Evolutionary conservation across 2,113 vertebrate genomes (phyloP), one percentile per base, ranked within the genome.

Genomic region (Mionectes macconnelli): DNA sequence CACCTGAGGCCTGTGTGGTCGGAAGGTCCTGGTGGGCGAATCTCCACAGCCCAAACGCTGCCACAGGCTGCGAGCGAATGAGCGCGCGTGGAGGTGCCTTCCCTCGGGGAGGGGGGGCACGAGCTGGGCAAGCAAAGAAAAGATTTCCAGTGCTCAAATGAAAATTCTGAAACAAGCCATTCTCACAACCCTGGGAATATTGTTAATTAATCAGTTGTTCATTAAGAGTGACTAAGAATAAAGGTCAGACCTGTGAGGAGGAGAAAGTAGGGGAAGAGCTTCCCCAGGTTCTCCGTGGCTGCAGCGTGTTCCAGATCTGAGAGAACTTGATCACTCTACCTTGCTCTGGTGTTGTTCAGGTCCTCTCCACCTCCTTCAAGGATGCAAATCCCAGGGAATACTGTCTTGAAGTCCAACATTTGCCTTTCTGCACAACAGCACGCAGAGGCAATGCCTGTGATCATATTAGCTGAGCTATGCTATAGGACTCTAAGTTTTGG

Each of bases 11-110:
- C 66, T 45, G 16, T 67, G 89, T 69, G 88, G 57, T 45, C 86
- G 56, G 87, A 83, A 93, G 86, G 94, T 91, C 72, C 27, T 40
- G 93, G 30, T 67, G 63, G 85, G 66, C 35, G 40, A 50, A 20
- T 49, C 35, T 77, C 82, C 82, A 31, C 53, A 56, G 7, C 28
- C 28, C 78, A 79, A 67, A 40, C 17, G 2, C 53, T 25, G 0
- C 37, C 92, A 56, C 57, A n/a, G 76, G 42, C 72, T 17, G 5
- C 45, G 7, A 25, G 20, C 25, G 64, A 35, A 70, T 4, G 44
- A 67, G 59, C 37, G 44, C 68, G 42, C 49, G 7, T 6, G 0
- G 10, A 10, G 28, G 10, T 59, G 73, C 18, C n/a, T 39, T 23
- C 67, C 17, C 75, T 53, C 3, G 0, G 22, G 90, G 12, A 3